Base-by-base conservation (phyloP, 2,888 invertebrate genomes). In the Linnaemya vulpina region DNA sequence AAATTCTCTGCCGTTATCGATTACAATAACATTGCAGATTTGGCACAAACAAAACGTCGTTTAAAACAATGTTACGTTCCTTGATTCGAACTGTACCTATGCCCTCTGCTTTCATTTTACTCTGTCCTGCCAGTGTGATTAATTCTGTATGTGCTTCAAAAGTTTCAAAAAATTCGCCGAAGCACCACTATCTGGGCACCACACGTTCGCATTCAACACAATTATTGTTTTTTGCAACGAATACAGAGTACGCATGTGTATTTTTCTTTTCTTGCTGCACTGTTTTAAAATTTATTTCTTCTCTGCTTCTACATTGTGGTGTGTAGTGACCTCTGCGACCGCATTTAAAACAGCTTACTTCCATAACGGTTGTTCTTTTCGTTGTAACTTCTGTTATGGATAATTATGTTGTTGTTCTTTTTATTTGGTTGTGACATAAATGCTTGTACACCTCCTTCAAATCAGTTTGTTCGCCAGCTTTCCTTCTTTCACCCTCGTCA, bases 1-100 rank as follows among this genome's bases (percentile, higher is more conserved):
- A 35, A 81, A 88, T 43, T 87, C 86, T 1, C 58, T 65, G 15
- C 85, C 86, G 38, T 87, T 87, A 15, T 87, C 87, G 30, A n/a
- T n/a, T n/a, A n/a, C n/a, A n/a, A n/a, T n/a, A n/a, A n/a, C n/a
- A n/a, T n/a, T n/a, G n/a, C n/a, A n/a, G n/a, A n/a, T n/a, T n/a
- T n/a, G n/a, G n/a, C n/a, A n/a, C n/a, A n/a, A n/a, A n/a, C n/a
- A n/a, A n/a, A n/a, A n/a, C n/a, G n/a, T n/a, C n/a, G n/a, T n/a
- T n/a, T n/a, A n/a, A n/a, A n/a, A n/a, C n/a, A n/a, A n/a, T n/a
- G n/a, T n/a, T n/a, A n/a, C n/a, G n/a, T n/a, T n/a, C n/a, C n/a
- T n/a, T n/a, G n/a, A n/a, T n/a, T n/a, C n/a, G n/a, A n/a, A n/a
- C n/a, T n/a, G 76, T 76, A 20, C 85, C 71, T 1, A 87, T 9